phyloP scores from a whole-genome alignment of 2,113 vertebrate genomes.

The Anhinga anhinga region DNA sequence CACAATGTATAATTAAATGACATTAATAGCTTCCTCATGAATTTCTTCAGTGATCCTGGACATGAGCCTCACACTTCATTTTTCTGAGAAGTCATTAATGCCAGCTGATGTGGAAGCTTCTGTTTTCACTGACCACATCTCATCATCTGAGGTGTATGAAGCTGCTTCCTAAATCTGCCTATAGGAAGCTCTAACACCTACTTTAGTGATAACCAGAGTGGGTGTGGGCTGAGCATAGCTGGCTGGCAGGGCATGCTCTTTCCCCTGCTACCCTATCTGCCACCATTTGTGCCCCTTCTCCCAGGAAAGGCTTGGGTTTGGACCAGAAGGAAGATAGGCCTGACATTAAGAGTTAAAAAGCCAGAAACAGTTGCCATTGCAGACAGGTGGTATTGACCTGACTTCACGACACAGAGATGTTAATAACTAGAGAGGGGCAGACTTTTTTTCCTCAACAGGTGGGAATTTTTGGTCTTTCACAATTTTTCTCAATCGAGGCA shows the following conservation, averaged over 20 bases:
- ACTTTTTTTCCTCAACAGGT: not conserved
- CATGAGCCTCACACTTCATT: not conserved
- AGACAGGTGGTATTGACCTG: not conserved
- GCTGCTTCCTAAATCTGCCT: not conserved
- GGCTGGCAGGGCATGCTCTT: not conserved
- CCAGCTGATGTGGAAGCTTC: rapidly evolving
- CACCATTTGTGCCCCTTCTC: not conserved
- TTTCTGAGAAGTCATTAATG: not conserved
- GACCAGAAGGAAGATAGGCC: not conserved
- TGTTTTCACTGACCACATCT: not conserved
- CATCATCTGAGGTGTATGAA: rapidly evolving
- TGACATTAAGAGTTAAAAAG: not conserved
- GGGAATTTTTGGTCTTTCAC: not conserved
- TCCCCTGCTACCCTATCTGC: rapidly evolving
- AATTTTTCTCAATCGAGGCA: not conserved
- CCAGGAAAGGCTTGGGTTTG: not conserved
- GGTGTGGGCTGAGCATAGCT: not conserved
- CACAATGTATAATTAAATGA: not conserved
- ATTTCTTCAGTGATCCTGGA: not conserved
- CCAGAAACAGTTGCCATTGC: not conserved
- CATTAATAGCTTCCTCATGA: not conserved
- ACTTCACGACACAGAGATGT: not conserved
- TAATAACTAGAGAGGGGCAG: not conserved
- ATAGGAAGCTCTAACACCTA: not conserved
- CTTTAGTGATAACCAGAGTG: not conserved